Conservation (phyloP, 2,797 vertebrate genomes). For the Meriones psammophilus region DNA sequence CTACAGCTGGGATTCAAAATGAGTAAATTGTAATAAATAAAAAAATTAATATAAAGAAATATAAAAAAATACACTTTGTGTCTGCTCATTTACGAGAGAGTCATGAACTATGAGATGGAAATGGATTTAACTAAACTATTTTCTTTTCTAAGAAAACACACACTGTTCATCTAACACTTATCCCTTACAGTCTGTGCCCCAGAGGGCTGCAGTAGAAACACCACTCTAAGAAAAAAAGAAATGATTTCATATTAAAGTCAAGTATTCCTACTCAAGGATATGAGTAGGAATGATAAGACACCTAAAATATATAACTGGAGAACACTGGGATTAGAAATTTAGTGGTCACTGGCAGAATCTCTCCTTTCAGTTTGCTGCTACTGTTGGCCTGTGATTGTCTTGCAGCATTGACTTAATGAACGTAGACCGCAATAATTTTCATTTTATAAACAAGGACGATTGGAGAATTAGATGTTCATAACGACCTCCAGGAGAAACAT, state of each 20-base stretch:
- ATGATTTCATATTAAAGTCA: background rate
- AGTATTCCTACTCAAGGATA: background rate
- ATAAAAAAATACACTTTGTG: background rate
- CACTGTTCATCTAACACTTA: background rate
- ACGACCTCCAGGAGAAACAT: background rate
- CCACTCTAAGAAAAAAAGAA: background rate
- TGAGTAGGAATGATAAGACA: background rate
- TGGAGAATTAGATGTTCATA: background rate
- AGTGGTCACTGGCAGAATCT: background rate
- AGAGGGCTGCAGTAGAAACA: background rate
- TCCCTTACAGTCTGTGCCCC: background rate
- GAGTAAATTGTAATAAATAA: too few species aligned
- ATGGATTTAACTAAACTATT: background rate
- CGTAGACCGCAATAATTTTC: background rate
- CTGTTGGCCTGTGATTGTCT: background rate
- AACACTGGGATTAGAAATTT: background rate
- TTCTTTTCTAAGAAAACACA: background rate
- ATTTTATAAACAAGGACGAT: background rate
- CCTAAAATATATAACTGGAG: background rate
- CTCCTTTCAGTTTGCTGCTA: background rate
- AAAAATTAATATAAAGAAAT: too few species aligned
- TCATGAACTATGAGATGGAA: background rate
- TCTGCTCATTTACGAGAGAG: background rate
- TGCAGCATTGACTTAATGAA: background rate
- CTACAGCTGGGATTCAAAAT: too few species aligned